A percentile compares a stretch with the other conserved stretches of the same genome.
phyloP scores from a whole-genome alignment of 1,140 invertebrate species.

The Acyrthosiphon pisum region DNA sequence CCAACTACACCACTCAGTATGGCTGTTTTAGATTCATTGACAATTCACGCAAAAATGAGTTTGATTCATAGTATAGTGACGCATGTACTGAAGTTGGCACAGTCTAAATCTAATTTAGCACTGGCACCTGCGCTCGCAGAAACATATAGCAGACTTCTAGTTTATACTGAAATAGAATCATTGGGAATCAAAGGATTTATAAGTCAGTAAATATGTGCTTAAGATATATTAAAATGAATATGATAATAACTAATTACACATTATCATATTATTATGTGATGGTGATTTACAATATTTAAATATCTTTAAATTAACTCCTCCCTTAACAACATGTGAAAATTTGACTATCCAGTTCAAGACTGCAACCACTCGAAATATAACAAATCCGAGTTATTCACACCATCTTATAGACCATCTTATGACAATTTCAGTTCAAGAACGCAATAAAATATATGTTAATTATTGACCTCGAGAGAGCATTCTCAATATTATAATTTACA shows the following conservation, averaged over 20 bases:
- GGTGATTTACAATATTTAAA: background rate
- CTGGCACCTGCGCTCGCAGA: slow-evolving; percentile 92
- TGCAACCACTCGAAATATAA: no score
- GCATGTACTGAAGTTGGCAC: slow-evolving; percentile 85
- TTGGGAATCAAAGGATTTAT: slow-evolving; percentile 96
- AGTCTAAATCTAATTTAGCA: slow-evolving; percentile 80
- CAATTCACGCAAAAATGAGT: slow-evolving; percentile 95
- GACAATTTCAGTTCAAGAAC: no score
- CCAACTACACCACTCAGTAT: slow-evolving; percentile 88
- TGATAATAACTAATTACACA: background rate
- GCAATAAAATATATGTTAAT: no score
- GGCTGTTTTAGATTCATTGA: slow-evolving; percentile 92
- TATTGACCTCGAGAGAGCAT: no score
- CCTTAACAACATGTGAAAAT: background rate
- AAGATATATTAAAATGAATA: background rate
- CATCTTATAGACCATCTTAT: no score
- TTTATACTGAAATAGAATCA: slow-evolving; percentile 97
- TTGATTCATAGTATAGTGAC: slow-evolving; percentile 93
- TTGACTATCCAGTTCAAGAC: no score
- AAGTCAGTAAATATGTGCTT: slow-evolving; percentile 70
- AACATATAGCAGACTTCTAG: slow-evolving; percentile 90
- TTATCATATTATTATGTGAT: background rate
- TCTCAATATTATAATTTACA: no score
- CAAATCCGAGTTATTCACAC: no score
- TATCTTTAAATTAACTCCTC: background rate